phyloP scores from a whole-genome alignment of 1,140 invertebrate species.

The Pygmarrhopalites habei region DNA sequence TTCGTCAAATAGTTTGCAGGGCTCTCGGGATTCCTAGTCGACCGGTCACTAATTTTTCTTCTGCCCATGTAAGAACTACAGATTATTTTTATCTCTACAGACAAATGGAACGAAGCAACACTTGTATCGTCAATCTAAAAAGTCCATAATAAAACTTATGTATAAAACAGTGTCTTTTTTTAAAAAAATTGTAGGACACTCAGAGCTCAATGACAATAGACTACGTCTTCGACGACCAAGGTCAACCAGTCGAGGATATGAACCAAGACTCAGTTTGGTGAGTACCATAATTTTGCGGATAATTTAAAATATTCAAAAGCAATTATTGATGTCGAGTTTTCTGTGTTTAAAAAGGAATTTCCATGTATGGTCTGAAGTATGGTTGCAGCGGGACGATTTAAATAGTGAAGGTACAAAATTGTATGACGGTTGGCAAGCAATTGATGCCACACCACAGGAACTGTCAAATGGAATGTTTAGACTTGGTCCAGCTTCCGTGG shows the following conservation, averaged over 20 bases:
- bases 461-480: constrained; percentile 71
- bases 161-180: too few species aligned
- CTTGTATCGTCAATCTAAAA: too few species aligned
- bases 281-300: not conserved
- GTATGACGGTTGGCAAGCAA: constrained; percentile 86
- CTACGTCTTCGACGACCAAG: too few species aligned
- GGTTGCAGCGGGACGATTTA: constrained; percentile 83
- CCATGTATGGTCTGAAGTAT: constrained; percentile 93
- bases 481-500: constrained; percentile 67
- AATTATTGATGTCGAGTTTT: constrained; percentile 39
- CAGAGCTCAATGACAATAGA: too few species aligned
- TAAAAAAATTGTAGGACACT: too few species aligned
- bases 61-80: too few species aligned
- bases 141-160: too few species aligned
- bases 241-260: too few species aligned
- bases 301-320: not conserved
- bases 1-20: too few species aligned
- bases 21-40: too few species aligned
- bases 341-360: constrained; percentile 69
- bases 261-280: constrained; percentile 82
- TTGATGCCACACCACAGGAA: constrained; percentile 89
- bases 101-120: constrained; percentile 70
- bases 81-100: constrained; percentile 77
- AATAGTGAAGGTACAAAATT: constrained; percentile 53
- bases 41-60: too few species aligned